Evolutionary conservation across 2,888 invertebrate genomes (phyloP), one percentile per base, ranked within the genome.

Genomic region (Lysandra bellargus): DNA sequence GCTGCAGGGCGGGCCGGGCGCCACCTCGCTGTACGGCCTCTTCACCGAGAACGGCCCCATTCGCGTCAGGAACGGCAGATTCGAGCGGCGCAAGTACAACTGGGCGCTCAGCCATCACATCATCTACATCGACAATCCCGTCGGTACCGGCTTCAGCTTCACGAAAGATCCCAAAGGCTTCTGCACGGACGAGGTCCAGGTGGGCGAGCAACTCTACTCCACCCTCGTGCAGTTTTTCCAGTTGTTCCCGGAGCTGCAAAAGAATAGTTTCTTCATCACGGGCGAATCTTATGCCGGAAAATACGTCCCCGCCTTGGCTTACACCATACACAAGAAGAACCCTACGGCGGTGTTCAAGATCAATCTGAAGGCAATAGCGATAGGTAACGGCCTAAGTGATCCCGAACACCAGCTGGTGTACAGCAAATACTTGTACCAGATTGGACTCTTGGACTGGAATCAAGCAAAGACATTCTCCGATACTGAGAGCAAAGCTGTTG

Each of bases 71-170:
- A 85, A 87, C 30, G 85, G 84, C 2, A 90, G 86, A 84, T 88
- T 97, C 78, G 92, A 94, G 82, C 91, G 95, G 82, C 95, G 98
- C 69, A 95, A 97, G 84, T 97, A 96, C 84, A 96, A 97, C 9
- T 99, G 99, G 99, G 97, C 96, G 79, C 91, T 95, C 69, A 96
- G 96, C 12, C 97, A 98, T 88, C 96, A 97, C 84, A 90, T 99
- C 72, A 95, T 99, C 79, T 99, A 98, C 88, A 97, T 99, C 80
- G 99, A 99, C 88, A 99, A 98, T 89, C 99, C 99, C 0, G 99
- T 98, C 0, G 98, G 98, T 1, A 97, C 98, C 2, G 99, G 99
- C 0, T 99, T 97, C 87, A 98, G 98, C 90, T 98, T 98, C 86
- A 98, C 98, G 0, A 95, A 96, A 4, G 90, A 95, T 79, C 96